Evolutionary conservation across 2,888 invertebrate genomes (phyloP), one percentile per base, ranked within the genome.

Genomic region (Sinhomidia bicolor): DNA sequence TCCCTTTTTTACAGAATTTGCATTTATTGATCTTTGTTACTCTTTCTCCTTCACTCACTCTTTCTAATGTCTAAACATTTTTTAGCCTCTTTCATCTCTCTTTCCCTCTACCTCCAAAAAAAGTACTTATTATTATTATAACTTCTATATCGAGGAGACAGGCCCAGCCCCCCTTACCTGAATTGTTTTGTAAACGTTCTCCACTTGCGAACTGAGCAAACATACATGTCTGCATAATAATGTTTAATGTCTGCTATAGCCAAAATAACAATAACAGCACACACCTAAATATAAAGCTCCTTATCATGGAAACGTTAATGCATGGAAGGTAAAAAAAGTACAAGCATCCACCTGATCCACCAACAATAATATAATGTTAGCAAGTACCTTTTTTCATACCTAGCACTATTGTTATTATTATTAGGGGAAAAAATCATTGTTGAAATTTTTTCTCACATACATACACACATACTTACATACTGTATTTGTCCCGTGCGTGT

Each of bases 11-110:
- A 60, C 78, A 79, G 57, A 85, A 90, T 90, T 90, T 90, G 85
- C 90, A 90, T 90, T 84, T 90, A 90, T 90, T 86, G 90, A 90
- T 90, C 80, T 26, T 47, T 12, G 47, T 26, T 74, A 26, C 74
- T 74, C 47, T 74, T 14, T 71, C 44, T 44, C 32, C 17, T 47
- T 82, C 79, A 68, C 81, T 85, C 29, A 23, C 80, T 65, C 29
- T 84, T 1, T n/a, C 4, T 7, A 3, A 17, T 44, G 23, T 71
- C 10, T 47, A 23, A 47, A 10, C 23, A 44, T 84, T 82, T 81
- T 60, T 62, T 65, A 57, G 47, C 29, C 65, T 82, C 51, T 76
- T 85, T 89, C 84, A 80, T 81, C 71, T 71, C n/a, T n/a, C n/a
- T n/a, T n/a, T n/a, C n/a, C n/a, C n/a, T n/a, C n/a, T n/a, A 32